Evolutionary conservation across 2,888 invertebrate genomes (phyloP), one percentile per base, ranked within the genome.

Genomic region (Dasypolia templi): DNA sequence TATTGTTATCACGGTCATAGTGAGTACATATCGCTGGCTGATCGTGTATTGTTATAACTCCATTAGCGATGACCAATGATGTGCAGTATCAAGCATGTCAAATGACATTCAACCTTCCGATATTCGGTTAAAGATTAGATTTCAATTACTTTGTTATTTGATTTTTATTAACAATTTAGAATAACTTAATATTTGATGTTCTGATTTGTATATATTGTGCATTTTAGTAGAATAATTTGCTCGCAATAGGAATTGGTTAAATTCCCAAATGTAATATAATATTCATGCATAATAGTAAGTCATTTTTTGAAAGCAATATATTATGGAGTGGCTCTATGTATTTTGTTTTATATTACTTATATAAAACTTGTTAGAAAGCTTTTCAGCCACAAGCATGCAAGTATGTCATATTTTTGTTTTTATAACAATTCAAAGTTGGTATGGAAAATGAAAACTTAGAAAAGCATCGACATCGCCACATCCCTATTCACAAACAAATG

Each of bases 381-480:
- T 75, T 51, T 35, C 19, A 29, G 14, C 12, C 3, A 22, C 32
- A 26, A 14, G 9, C 7, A 19, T 56, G 19, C 17, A 29, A 12
- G 9, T 5, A 9, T 61, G n/a, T 59, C 17, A n/a, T 59, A 17
- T 17, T 7, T 39, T 59, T 0, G n/a, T 17, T 59, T 59, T 35
- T 39, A 59, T 3, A 35, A 58, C 4, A 22, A 63, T 22, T 46
- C 9, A 32, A 46, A 64, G 11, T 64, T 51, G 6, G 11, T 11
- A 51, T 32, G 11, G 32, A 64, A 53, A 51, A 51, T 51, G 5
- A 64, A 35, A 35, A 51, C n/a, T 32, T 17, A 32, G 32, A n/a
- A 64, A 64, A 51, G 53, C 53, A 64, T 81, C 65, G 66, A 81
- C 46, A 53, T 32, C 12, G 19, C 22, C 63, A 42, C 82, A 32